Evolutionary conservation across 2,797 vertebrate genomes (phyloP), one percentile per base, ranked within the genome.

Genomic region (Meriones psammophilus): DNA sequence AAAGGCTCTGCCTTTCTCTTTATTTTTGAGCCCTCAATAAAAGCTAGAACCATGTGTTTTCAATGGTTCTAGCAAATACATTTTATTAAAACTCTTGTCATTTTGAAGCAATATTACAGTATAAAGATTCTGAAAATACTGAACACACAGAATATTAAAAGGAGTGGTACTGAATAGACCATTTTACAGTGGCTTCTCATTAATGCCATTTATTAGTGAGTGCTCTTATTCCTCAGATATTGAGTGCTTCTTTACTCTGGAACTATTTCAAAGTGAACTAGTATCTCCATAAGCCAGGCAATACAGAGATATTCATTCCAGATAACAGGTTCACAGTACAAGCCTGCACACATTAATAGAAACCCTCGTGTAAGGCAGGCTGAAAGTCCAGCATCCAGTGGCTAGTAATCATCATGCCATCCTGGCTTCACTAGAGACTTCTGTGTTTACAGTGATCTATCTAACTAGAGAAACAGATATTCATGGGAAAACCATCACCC

Each of bases 201-300:
- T 33, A 36, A 69, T 36, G 5, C n/a, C 76, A 93, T 86, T 94
- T 66, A 88, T 80, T 79, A 91, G 78, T 28, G 42, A 89, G 74
- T 24, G 36, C 39, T 73, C 54, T 89, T 69, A 36, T 81, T 88
- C 92, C 92, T 64, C 60, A 77, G 33, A 93, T 92, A 46, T 26
- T 58, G 81, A 88, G 83, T 69, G 56, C 28, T 79, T 73, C 88
- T 88, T 80, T 33, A 80, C 64, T 50, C 36, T 77, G 73, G 74
- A 74, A 64, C 68, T 91, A 95, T 90, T 94, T 95, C 80, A 54
- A 95, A 97, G 94, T 46, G 50, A 96, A 84, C 71, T 92, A 12
- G 76, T 88, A 95, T 95, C 86, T 93, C 96, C 88, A 93, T 73
- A 96, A 92, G 83, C 17, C 64, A 39, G 83, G 94, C 46, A 90